Evolutionary conservation across 2,113 vertebrate genomes (phyloP), one percentile per base, ranked within the genome.

Genomic region (Camelus dromedarius): DNA sequence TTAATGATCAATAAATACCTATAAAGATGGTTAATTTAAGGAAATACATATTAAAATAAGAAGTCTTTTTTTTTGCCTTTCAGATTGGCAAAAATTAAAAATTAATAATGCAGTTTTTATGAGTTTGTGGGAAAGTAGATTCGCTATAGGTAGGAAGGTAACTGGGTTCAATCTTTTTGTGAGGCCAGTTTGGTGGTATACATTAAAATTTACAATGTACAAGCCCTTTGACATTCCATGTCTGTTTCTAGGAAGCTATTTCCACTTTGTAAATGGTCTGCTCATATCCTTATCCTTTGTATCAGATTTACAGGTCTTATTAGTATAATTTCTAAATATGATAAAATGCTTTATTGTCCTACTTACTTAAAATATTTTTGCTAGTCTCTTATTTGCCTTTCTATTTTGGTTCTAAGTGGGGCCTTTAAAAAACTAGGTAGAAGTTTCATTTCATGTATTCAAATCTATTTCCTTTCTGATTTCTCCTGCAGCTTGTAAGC

Each of bases 381-480:
- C 58, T 80, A 69, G 70, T 91, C 24, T 81, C 35, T 82, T 95
- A 67, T 92, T 90, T 95, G 56, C n/a, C 56, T 88, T 77, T 85
- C 72, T 93, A 46, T 93, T 93, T 95, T 89, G 60, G 42, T 93
- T 94, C 62, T 28, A 89, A 81, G 22, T 73, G 56, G 72, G 54
- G 5, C 72, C 28, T 84, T 93, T 96, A n/a, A n/a, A 81, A 97
- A 96, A 95, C 54, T 96, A 87, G 60, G 3, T 77, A 58, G 58
- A 67, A 4, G 4, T 89, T 95, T 95, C 75, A 67, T 35, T 86
- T 95, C 93, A 85, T 76, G 4, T 96, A 46, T 95, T 96, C 69
- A 93, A 79, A 73, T 96, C 56, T 82, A 69, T 93, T 96, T 96
- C 73, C 86, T 86, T 95, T 82, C 54, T 86, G 18, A 89, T 86